Percentiles rank a stretch among this genome's conserved stretches.
Evolutionary conservation across 1,140 invertebrate genomes (phyloP).

Genomic region (Aphelenchoides fujianensis): DNA sequence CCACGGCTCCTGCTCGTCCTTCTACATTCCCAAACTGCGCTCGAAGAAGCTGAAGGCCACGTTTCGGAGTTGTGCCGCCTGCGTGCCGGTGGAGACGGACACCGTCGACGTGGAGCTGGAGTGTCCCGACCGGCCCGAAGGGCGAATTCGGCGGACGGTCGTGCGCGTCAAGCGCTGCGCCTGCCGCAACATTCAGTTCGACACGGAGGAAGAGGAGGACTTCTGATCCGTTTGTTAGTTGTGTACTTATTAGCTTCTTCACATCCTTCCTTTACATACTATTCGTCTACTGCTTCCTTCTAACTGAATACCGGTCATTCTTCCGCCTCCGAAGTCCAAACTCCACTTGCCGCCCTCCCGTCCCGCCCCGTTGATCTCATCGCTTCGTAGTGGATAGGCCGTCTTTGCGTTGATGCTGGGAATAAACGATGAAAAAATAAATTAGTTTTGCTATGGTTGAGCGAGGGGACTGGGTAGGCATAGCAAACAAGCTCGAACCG

Average conservation of each 20-base stretch:
- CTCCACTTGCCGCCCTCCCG: too few relatives aligned
- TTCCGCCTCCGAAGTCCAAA: too few relatives aligned
- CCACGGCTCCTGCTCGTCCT: constrained; percentile 52
- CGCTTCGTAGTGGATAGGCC: too few relatives aligned
- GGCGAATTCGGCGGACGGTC: constrained; percentile 29
- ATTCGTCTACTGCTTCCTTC: too few relatives aligned
- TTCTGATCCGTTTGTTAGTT: background rate
- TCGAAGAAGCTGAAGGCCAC: constrained; percentile 52
- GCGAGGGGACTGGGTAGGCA: too few relatives aligned
- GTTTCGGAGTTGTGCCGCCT: constrained; percentile 50
- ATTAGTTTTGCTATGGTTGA: too few relatives aligned
- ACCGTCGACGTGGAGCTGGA: constrained; percentile 40
- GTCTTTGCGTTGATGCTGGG: too few relatives aligned
- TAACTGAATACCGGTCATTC: too few relatives aligned
- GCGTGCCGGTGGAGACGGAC: constrained; percentile 50
- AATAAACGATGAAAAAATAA: too few relatives aligned
- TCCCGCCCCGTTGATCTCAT: too few relatives aligned
- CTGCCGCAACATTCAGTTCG: constrained; percentile 40
- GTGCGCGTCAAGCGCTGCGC: constrained; percentile 45
- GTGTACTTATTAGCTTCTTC: background rate
- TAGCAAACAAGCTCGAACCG: too few relatives aligned
- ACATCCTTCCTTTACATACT: too few relatives aligned
- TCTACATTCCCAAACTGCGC: constrained; percentile 49
- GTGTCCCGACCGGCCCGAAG: constrained; percentile 45
- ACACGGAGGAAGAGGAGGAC: constrained; percentile 28